Percentiles rank a stretch among this genome's conserved stretches.
Conservation (phyloP, 1,140 invertebrate genomes). For the Drosophila neocordata region DNA sequence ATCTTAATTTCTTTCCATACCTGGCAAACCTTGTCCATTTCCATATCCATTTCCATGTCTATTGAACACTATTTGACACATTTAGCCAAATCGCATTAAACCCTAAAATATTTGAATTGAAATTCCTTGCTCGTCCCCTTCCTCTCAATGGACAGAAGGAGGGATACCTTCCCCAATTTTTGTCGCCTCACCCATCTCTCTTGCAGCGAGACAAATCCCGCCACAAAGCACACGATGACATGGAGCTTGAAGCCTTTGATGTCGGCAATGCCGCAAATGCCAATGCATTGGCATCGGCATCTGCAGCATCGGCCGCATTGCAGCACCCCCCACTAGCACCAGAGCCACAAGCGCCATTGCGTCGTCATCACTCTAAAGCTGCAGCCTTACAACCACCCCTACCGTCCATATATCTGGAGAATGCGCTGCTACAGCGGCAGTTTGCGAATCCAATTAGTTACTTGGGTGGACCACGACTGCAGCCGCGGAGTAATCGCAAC, state of each 20-base stretch:
- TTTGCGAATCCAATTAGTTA: slow-evolving; percentile 89
- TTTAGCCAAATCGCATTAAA: slow-evolving; percentile 78
- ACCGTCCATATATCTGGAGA: slow-evolving; percentile 61
- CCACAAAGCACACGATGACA: slow-evolving; percentile 75
- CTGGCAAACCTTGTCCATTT: neutral
- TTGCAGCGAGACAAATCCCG: slow-evolving; percentile 51
- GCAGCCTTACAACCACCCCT: slow-evolving; percentile 17
- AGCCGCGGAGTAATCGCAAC: slow-evolving; percentile 83
- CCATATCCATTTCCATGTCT: slow-evolving; percentile 41
- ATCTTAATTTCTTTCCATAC: slow-evolving; percentile 54
- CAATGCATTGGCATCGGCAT: slow-evolving; percentile 41
- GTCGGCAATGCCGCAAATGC: slow-evolving; percentile 52
- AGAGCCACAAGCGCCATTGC: slow-evolving; percentile 12
- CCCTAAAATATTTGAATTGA: slow-evolving; percentile 77
- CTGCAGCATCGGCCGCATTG: neutral
- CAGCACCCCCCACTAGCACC: neutral
- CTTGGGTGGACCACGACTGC: slow-evolving; percentile 86
- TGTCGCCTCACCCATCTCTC: slow-evolving; percentile 10
- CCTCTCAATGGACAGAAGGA: slow-evolving; percentile 5
- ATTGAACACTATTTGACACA: slow-evolving; percentile 58
- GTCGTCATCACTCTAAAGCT: slow-evolving; percentile 39
- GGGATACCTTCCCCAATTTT: neutral
- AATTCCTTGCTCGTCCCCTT: slow-evolving; percentile 20
- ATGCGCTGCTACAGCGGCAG: slow-evolving; percentile 83
- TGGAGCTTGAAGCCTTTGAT: slow-evolving; percentile 59